Evolutionary conservation across 2,113 vertebrate species (phyloP).

Genomic region (Indri indri): DNA sequence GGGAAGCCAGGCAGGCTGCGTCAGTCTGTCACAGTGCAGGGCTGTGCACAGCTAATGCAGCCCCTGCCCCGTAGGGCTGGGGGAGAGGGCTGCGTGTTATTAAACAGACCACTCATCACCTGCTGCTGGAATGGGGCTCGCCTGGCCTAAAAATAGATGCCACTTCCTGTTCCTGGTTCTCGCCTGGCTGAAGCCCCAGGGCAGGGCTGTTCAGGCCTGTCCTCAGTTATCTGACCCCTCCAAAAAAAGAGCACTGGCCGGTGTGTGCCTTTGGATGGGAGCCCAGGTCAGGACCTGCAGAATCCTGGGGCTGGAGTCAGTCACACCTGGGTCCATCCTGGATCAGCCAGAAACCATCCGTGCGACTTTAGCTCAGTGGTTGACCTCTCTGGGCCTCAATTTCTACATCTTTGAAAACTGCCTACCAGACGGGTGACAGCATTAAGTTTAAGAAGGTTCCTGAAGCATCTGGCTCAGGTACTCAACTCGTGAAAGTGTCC

Average conservation of each 20-base stretch:
- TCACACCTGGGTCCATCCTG: neutral
- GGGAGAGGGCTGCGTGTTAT: neutral
- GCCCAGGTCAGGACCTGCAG: neutral
- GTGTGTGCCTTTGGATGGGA: neutral
- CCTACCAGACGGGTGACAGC: neutral
- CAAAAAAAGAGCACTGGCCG: neutral
- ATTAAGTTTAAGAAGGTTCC: fast-evolving
- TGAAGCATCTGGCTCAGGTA: neutral
- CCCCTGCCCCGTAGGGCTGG: fast-evolving
- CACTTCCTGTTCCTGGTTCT: slow-evolving; percentile 46
- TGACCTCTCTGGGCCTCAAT: neutral
- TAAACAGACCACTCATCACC: neutral
- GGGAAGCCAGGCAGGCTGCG: neutral
- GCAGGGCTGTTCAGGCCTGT: neutral
- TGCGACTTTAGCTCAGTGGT: neutral
- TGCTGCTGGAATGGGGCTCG: neutral
- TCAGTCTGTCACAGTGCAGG: neutral
- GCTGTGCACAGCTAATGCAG: fast-evolving
- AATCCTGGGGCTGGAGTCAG: neutral
- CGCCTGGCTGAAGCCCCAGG: neutral
- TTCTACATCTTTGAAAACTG: neutral
- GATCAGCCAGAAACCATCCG: neutral
- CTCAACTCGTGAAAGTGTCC: fast-evolving
- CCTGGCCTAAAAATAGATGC: slow-evolving; percentile 37
- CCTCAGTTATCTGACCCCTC: neutral